These are phyloP conservation scores for Conomelus anceps DNA, from an alignment of 2,888 invertebrate species.

Conservation along the genomic window DNA sequence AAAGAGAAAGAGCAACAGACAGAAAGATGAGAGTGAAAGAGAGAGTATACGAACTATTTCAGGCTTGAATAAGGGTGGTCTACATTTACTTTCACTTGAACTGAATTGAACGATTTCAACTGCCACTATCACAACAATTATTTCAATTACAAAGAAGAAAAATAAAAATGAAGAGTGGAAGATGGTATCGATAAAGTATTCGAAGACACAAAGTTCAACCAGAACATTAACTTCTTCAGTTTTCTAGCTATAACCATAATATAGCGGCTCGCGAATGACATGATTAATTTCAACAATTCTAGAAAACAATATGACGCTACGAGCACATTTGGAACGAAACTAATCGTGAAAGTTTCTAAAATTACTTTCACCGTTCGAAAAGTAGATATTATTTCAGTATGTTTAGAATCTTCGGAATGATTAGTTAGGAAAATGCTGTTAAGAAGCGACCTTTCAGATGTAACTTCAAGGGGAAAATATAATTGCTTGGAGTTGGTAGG, in stretches of 20 bases:
- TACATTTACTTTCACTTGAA: neutral
- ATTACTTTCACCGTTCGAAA: neutral
- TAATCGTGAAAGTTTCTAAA: neutral
- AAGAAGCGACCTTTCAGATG: neutral
- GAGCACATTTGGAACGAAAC: neutral
- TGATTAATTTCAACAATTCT: neutral
- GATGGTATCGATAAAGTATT: neutral
- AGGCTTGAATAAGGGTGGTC: neutral
- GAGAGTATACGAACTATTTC: neutral
- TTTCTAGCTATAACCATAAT: neutral
- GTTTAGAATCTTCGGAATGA: neutral
- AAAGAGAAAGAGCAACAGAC: neutral
- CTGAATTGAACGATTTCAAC: neutral
- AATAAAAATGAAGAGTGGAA: neutral
- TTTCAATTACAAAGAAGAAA: neutral
- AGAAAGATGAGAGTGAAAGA: neutral
- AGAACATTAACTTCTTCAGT: neutral
- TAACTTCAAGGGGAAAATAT: too few species aligned
- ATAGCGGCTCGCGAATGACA: neutral
- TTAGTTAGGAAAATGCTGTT: neutral
- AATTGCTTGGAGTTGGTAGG: too few species aligned
- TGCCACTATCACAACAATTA: neutral
- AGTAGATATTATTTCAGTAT: neutral
- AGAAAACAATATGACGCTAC: neutral
- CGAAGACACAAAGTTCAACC: neutral